A percentile compares a stretch with the other conserved stretches of the same genome.
phyloP scores from a whole-genome alignment of 2,113 vertebrate genomes.

The Martes martes region DNA sequence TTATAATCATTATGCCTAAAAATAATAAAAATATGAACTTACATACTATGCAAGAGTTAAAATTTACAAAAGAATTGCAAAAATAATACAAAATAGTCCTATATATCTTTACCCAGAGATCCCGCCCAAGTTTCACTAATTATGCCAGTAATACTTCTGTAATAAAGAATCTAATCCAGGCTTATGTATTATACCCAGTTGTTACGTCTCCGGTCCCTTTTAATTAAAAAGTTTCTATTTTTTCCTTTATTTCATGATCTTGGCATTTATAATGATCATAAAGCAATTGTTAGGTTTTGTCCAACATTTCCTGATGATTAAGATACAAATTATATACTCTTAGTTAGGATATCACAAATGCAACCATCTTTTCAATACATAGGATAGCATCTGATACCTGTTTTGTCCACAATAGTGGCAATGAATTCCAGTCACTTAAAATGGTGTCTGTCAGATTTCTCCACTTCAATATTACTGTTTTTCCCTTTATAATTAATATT shows the following conservation, averaged over 20 bases:
- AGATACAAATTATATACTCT: neutral
- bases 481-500: neutral
- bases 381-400: neutral
- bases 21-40: constrained; percentile 59
- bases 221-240: neutral
- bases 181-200: neutral
- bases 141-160: neutral
- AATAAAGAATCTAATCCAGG: neutral
- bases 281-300: neutral
- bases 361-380: neutral
- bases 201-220: neutral
- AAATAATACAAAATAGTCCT: neutral
- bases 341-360: neutral
- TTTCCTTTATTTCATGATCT: neutral
- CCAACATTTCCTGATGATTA: neutral
- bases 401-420: neutral
- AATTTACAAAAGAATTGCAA: constrained; percentile 2
- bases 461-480: neutral
- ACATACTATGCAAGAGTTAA: neutral
- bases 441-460: neutral
- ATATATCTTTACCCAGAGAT: neutral
- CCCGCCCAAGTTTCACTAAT: neutral
- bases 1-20: constrained; percentile 94
- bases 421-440: neutral
- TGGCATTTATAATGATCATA: constrained; percentile 1